phyloP scores from a whole-genome alignment of 2,888 invertebrate species.

The Calliphora vomitoria region DNA sequence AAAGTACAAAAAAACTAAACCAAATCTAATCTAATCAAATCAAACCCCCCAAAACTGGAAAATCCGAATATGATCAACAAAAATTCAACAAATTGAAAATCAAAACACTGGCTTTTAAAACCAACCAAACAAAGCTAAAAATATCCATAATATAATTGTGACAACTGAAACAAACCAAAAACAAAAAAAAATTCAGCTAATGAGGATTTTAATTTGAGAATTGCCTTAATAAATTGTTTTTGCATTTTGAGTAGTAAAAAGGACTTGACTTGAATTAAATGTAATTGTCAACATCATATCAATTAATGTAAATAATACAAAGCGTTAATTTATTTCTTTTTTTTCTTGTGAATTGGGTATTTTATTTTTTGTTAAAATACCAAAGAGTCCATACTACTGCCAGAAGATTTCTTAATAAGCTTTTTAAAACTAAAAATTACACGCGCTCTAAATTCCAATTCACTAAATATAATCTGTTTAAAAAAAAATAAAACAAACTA shows the following conservation, averaged over 20 bases:
- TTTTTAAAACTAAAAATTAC: conserved; percentile 73
- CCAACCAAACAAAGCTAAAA: neutral
- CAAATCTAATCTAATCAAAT: conserved; percentile 35
- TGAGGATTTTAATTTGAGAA: conserved; percentile 50
- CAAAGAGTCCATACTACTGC: conserved; percentile 85
- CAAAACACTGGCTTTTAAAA: conserved; percentile 66
- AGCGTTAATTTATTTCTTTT: neutral
- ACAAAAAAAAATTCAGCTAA: conserved; percentile 3
- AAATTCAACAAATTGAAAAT: conserved; percentile 14
- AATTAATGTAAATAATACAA: conserved; percentile 63
- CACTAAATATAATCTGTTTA: conserved; percentile 62
- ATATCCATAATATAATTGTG: conserved; percentile 19
- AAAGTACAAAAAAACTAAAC: conserved; percentile 45
- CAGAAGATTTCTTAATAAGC: conserved; percentile 85
- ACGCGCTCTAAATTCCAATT: conserved; percentile 74
- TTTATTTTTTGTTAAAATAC: conserved; percentile 79
- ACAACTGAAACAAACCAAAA: neutral
- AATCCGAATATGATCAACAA: conserved; percentile 24
- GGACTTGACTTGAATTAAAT: conserved; percentile 66
- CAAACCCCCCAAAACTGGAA: conserved; percentile 43
- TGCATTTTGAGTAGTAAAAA: conserved; percentile 71
- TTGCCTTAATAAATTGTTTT: conserved; percentile 32
- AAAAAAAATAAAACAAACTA: conserved; percentile 5
- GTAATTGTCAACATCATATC: neutral
- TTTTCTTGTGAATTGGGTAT: conserved; percentile 80